A percentile compares a stretch with the other conserved stretches of the same genome.
Conservation (phyloP, 1,140 invertebrate species). For the Drosophila funebris region DNA sequence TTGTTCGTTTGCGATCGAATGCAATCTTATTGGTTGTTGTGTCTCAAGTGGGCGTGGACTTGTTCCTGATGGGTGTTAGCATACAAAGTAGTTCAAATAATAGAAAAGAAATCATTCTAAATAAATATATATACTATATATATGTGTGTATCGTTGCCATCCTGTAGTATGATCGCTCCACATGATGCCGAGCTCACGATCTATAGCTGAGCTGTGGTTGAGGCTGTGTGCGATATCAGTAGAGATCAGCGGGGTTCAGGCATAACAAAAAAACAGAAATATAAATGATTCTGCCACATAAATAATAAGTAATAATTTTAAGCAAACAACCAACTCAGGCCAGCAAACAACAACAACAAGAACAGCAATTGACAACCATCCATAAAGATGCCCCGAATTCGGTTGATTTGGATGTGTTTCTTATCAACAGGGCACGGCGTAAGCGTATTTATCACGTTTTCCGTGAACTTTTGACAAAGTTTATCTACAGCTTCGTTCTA, state of each 20-base stretch:
- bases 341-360: background rate
- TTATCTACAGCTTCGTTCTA: conserved; percentile 67
- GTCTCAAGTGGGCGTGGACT: conserved; percentile 60
- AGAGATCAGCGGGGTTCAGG: conserved; percentile 69
- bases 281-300: conserved; percentile 34
- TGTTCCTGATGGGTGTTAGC: conserved; percentile 35
- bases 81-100: conserved; percentile 4
- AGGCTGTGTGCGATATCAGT: conserved; percentile 74
- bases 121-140: background rate
- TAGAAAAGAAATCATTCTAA: conserved; percentile 1
- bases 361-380: conserved; percentile 15
- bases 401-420: conserved; percentile 11
- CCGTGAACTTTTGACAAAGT: conserved; percentile 83
- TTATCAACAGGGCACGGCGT: conserved; percentile 58
- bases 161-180: conserved; percentile 4
- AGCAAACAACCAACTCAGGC: conserved; percentile 28
- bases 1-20: conserved; percentile 62
- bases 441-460: conserved; percentile 80
- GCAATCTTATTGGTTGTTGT: conserved; percentile 71
- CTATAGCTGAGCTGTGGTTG: background rate
- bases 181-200: background rate
- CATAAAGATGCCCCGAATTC: conserved; percentile 31
- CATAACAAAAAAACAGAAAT: conserved; percentile 48
- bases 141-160: conserved; percentile 18
- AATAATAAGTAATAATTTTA: conserved; percentile 23